These are phyloP conservation scores for Pseudorhombus dupliciocellatus DNA, from an alignment of 2,113 vertebrate species.

Conservation along the genomic window DNA sequence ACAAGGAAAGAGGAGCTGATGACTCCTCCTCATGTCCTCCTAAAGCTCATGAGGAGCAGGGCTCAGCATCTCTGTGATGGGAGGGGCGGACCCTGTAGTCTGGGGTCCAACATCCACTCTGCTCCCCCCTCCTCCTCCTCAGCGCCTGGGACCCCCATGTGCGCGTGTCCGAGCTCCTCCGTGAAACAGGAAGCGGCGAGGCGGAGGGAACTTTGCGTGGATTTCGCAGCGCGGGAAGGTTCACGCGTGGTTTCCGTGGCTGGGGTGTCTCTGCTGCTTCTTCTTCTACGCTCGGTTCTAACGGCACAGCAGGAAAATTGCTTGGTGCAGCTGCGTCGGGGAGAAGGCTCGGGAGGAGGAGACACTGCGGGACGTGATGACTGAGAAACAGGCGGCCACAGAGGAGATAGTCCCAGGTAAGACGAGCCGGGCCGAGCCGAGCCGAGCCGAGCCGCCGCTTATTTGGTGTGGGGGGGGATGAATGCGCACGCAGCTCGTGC, in stretches of 20 bases:
- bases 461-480: neutral
- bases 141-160: conserved; percentile 11
- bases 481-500: neutral
- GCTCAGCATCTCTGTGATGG: conserved; percentile 36
- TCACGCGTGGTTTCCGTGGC: neutral
- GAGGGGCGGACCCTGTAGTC: conserved; percentile 65
- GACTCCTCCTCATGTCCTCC: neutral
- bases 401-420: conserved; percentile 76
- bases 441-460: neutral
- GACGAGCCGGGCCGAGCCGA: neutral
- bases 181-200: neutral
- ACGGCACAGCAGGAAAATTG: conserved; percentile 55
- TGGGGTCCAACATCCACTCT: conserved; percentile 70
- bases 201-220: neutral
- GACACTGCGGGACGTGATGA: conserved; percentile 71
- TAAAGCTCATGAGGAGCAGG: neutral
- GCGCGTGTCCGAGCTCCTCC: conserved; percentile 7
- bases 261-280: neutral
- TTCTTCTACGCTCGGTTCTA: conserved; percentile 29
- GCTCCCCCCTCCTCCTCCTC: conserved; percentile 28
- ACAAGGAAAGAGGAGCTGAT: too few relatives aligned
- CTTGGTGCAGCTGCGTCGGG: conserved; percentile 67
- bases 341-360: conserved; percentile 64
- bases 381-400: conserved; percentile 67
- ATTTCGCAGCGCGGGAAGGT: neutral